Conservation (phyloP, 2,888 invertebrate genomes). For the Chloroclystis v-ata region DNA sequence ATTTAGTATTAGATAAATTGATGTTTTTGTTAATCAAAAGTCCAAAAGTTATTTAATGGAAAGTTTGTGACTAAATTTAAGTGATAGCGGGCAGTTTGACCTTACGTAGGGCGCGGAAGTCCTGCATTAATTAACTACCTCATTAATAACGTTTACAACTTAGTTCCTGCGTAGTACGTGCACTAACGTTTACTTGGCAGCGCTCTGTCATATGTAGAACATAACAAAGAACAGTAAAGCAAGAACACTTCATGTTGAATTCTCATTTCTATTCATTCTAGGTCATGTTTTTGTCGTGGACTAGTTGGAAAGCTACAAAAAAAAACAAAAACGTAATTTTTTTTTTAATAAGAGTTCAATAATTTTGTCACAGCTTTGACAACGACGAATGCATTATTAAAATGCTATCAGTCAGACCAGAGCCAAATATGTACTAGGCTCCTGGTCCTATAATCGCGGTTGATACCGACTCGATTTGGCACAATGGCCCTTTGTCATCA, state of each 20-base stretch:
- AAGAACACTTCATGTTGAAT: too few relatives aligned
- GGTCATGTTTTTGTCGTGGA: too few relatives aligned
- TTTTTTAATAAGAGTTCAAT: too few relatives aligned
- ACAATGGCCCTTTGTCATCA: slow-evolving; percentile 37
- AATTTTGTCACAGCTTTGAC: too few relatives aligned
- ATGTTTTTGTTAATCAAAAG: too few relatives aligned
- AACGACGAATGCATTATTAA: slow-evolving; percentile 10
- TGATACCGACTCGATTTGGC: slow-evolving; percentile 39
- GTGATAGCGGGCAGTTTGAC: slow-evolving; percentile 9
- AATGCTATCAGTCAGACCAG: slow-evolving; percentile 18
- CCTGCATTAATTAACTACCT: slow-evolving; percentile 1
- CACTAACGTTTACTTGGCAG: neutral
- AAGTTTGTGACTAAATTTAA: neutral
- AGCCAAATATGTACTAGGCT: slow-evolving; percentile 20
- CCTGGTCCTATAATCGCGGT: slow-evolving; percentile 26
- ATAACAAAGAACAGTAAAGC: too few relatives aligned
- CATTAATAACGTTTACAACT: slow-evolving; percentile 8
- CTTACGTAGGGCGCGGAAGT: slow-evolving; percentile 12
- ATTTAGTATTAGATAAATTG: too few relatives aligned
- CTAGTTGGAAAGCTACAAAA: too few relatives aligned
- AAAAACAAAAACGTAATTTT: too few relatives aligned
- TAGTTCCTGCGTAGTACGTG: slow-evolving; percentile 14
- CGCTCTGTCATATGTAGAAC: too few relatives aligned
- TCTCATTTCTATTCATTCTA: too few relatives aligned
- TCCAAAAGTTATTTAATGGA: too few relatives aligned